phyloP scores from a whole-genome alignment of 2,113 vertebrate species.

The Perccottus glenii region DNA sequence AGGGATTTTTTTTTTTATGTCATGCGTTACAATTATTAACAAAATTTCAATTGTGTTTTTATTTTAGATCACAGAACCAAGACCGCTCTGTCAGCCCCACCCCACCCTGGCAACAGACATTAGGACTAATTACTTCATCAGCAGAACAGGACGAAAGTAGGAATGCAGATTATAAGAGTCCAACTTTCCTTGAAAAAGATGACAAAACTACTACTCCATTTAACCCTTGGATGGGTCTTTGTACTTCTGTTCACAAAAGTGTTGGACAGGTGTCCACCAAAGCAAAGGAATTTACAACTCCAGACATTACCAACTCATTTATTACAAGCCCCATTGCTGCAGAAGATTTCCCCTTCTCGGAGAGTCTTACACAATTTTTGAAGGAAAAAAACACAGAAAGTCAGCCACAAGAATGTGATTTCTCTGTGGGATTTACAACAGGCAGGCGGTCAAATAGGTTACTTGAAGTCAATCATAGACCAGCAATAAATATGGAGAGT shows the following conservation, averaged over 20 bases:
- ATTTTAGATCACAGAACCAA: conserved; percentile 37
- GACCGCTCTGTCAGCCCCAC: conserved; percentile 47
- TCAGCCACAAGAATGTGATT: background rate
- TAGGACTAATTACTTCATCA: conserved; percentile 69
- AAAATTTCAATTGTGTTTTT: background rate
- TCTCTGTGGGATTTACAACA: background rate
- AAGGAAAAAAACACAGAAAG: conserved; percentile 34
- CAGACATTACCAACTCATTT: background rate
- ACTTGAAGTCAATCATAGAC: conserved; percentile 24
- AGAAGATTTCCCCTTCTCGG: conserved; percentile 68
- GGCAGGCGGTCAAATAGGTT: background rate
- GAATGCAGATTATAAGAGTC: conserved; percentile 22
- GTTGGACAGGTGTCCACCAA: background rate
- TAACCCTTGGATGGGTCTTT: conserved; percentile 5
- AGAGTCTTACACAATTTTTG: conserved; percentile 64
- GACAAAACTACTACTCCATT: background rate
- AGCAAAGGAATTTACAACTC: background rate
- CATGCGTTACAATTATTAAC: background rate
- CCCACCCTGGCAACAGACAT: conserved; percentile 63
- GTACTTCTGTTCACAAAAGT: background rate
- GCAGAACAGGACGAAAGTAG: conserved; percentile 66
- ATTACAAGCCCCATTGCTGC: conserved; percentile 30
- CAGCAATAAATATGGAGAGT: background rate
- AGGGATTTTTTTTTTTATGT: too few species aligned
- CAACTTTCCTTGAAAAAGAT: too few species aligned